Percentiles rank a stretch among this genome's conserved stretches.
Evolutionary conservation across 2,888 invertebrate species (phyloP).

Genomic region (Hemaris fuciformis): DNA sequence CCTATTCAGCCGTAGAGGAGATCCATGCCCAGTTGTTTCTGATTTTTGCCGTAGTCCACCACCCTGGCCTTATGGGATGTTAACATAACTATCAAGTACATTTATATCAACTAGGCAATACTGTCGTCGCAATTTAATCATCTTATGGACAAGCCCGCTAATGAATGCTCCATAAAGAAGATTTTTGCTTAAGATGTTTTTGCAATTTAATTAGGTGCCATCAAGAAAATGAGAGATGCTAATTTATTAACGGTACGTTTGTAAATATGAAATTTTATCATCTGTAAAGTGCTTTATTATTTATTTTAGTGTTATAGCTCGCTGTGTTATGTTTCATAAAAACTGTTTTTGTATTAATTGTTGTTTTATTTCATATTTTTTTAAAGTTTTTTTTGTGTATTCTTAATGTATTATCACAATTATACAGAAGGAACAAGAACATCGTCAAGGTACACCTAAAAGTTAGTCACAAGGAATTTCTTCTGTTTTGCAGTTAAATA

Average conservation of each 20-base stretch:
- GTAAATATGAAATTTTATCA: background rate
- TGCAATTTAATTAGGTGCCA: constrained; percentile 2
- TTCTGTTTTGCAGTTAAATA: too few relatives aligned
- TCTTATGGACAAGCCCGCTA: background rate
- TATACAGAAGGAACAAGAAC: too few relatives aligned
- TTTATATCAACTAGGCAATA: too few relatives aligned
- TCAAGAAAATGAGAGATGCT: background rate
- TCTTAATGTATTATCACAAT: too few relatives aligned
- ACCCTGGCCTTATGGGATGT: too few relatives aligned
- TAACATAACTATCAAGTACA: too few relatives aligned
- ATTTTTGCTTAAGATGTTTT: background rate
- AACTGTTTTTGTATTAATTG: background rate
- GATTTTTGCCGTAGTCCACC: too few relatives aligned
- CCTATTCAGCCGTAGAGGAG: too few relatives aligned
- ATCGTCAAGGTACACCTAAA: too few relatives aligned
- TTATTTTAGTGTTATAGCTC: background rate
- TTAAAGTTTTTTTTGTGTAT: too few relatives aligned
- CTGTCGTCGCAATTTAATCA: background rate
- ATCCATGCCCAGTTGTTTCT: too few relatives aligned
- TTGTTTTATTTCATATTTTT: background rate
- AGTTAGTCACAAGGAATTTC: too few relatives aligned
- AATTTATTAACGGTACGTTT: background rate
- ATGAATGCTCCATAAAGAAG: background rate
- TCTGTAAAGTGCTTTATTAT: constrained; percentile 1
- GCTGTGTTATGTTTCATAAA: background rate